Conservation (phyloP, 1,140 invertebrate genomes). For the Sycophila sp. region DNA sequence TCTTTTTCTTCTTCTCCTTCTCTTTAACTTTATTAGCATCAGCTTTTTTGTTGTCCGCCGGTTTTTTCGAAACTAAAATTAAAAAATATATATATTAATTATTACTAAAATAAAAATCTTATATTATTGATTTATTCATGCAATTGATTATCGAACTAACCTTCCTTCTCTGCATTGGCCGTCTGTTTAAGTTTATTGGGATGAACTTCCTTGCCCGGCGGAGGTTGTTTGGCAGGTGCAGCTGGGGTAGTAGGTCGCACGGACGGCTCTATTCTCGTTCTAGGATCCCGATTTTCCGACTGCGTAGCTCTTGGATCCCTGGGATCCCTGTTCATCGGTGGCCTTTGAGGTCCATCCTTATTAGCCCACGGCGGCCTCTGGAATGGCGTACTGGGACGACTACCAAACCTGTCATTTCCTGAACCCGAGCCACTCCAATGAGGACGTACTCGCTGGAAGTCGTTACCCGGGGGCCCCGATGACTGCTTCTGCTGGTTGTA, state of each 20-base stretch:
- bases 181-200: slow-evolving; percentile 14
- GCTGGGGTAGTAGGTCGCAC: background rate
- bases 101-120: background rate
- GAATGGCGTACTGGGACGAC: slow-evolving; percentile 17
- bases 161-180: slow-evolving; percentile 23
- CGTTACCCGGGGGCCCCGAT: background rate
- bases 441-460: background rate
- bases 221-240: background rate
- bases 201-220: slow-evolving; percentile 25
- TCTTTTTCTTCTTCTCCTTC: slow-evolving; percentile 15
- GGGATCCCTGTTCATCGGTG: background rate
- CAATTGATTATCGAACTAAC: background rate
- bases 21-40: background rate
- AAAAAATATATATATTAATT: background rate
- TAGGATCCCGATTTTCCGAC: slow-evolving; percentile 1
- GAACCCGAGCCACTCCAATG: no score
- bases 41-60: background rate
- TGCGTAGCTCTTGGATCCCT: slow-evolving; percentile 24
- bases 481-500: background rate
- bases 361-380: background rate
- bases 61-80: slow-evolving; percentile 7
- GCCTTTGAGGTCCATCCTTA: background rate
- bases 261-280: background rate
- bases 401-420: no score
- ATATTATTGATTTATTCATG: background rate